phyloP scores from a whole-genome alignment of 2,888 invertebrate genomes.

The Clostera curtula region DNA sequence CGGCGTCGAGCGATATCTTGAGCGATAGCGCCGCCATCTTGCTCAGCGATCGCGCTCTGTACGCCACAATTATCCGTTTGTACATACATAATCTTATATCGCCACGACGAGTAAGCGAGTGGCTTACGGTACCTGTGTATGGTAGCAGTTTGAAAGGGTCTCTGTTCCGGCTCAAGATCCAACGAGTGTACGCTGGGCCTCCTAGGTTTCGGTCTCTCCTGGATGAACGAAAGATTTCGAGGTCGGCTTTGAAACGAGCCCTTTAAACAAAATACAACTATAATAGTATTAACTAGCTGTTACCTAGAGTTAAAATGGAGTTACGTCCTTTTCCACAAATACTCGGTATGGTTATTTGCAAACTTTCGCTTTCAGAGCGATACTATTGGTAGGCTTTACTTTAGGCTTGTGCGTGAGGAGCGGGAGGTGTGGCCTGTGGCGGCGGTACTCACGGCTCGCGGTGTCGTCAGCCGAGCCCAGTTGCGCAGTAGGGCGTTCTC shows the following conservation, averaged over 20 bases:
- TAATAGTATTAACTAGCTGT: too few species aligned
- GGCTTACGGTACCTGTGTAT: slow-evolving; percentile 58
- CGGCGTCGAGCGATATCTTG: slow-evolving; percentile 89
- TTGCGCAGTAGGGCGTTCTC: slow-evolving; percentile 49
- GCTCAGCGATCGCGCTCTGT: slow-evolving; percentile 52
- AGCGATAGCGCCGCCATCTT: slow-evolving; percentile 85
- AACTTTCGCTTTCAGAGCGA: too few species aligned
- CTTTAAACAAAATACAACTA: slow-evolving; percentile 29
- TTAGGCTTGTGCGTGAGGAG: too few species aligned
- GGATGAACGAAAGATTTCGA: slow-evolving; percentile 51
- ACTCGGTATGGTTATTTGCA: too few species aligned
- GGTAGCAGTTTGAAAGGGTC: slow-evolving; percentile 39
- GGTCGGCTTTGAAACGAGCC: slow-evolving; percentile 37
- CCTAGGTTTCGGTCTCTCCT: slow-evolving; percentile 35
- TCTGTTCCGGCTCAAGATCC: slow-evolving; percentile 33
- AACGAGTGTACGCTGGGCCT: slow-evolving; percentile 44
- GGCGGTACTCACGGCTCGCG: slow-evolving; percentile 33
- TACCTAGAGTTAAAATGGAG: too few species aligned
- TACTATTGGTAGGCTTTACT: too few species aligned
- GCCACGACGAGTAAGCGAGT: too few species aligned
- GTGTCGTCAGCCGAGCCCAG: slow-evolving; percentile 54
- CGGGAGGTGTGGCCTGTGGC: too few species aligned
- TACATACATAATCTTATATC: too few species aligned
- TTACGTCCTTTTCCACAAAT: too few species aligned
- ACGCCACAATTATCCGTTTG: slow-evolving; percentile 12